Evolutionary conservation across 2,888 invertebrate genomes (phyloP).

Genomic region (Ochlodes sylvanus): DNA sequence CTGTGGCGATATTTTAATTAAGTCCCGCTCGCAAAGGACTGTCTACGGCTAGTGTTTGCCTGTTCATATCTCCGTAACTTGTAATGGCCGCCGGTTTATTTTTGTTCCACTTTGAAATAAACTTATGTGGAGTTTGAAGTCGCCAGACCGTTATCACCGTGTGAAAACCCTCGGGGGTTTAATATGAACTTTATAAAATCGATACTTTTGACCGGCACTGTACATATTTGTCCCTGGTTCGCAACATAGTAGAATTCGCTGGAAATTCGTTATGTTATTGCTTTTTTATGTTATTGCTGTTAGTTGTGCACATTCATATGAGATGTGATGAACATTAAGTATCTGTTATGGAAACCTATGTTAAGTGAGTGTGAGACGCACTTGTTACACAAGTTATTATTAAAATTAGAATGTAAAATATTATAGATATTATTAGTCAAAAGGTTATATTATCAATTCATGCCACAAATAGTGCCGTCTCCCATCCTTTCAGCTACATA

Average conservation of each 20-base stretch:
- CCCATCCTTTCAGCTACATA: too few species aligned
- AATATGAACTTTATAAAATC: conserved; percentile 24
- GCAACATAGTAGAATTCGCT: neutral
- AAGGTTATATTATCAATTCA: too few species aligned
- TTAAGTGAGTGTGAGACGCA: too few species aligned
- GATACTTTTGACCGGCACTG: conserved; percentile 11
- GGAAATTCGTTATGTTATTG: neutral
- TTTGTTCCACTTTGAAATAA: conserved; percentile 34
- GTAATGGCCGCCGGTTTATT: conserved; percentile 35
- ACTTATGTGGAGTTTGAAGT: conserved; percentile 33
- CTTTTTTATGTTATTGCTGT: neutral
- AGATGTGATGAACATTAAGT: neutral
- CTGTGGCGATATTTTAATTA: conserved; percentile 65
- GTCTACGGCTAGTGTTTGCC: conserved; percentile 42
- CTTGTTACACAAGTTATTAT: too few species aligned
- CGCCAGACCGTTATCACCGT: conserved; percentile 33
- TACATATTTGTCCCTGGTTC: conserved; percentile 11
- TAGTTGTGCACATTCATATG: too few species aligned
- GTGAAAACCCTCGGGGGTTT: conserved; percentile 5
- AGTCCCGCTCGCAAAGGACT: conserved; percentile 57
- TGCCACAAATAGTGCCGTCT: too few species aligned
- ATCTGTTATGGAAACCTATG: neutral
- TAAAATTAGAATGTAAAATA: too few species aligned
- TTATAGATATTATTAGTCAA: too few species aligned
- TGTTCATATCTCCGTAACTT: conserved; percentile 33